Evolutionary conservation across 2,888 invertebrate species (phyloP).

Genomic region (Melipona beecheii): DNA sequence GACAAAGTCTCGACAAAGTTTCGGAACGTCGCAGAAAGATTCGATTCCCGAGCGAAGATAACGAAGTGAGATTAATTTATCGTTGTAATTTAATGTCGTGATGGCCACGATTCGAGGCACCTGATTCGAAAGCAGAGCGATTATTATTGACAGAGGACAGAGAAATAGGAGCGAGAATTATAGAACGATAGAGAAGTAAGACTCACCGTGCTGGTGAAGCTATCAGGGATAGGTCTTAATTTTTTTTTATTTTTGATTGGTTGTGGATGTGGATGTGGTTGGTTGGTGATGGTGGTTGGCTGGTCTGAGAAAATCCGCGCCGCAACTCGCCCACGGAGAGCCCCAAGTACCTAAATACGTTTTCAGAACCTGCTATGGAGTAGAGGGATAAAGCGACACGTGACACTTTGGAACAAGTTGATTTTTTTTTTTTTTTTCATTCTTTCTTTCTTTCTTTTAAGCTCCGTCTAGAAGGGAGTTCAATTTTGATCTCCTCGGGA

Average conservation of each 20-base stretch:
- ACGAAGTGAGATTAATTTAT: background rate
- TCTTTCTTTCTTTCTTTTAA: background rate
- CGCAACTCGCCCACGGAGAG: conserved; percentile 74
- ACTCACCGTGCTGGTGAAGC: conserved; percentile 83
- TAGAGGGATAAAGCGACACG: conserved; percentile 68
- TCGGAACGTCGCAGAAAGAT: background rate
- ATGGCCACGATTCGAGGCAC: conserved; percentile 21
- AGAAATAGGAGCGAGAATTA: conserved; percentile 53
- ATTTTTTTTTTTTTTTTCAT: conserved; percentile 24
- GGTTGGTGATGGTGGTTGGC: conserved; percentile 66
- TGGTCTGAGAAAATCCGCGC: conserved; percentile 78
- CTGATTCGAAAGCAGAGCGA: conserved; percentile 29
- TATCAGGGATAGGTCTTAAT: conserved; percentile 77
- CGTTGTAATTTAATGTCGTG: background rate
- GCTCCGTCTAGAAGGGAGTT: conserved; percentile 27
- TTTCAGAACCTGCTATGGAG: conserved; percentile 73
- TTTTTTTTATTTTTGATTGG: conserved; percentile 61
- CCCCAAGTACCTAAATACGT: conserved; percentile 73
- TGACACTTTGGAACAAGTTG: conserved; percentile 54
- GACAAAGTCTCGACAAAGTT: background rate
- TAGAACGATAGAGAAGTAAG: conserved; percentile 72
- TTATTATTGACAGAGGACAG: conserved; percentile 35
- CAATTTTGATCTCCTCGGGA: conserved; percentile 42
- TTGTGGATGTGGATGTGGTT: conserved; percentile 75
- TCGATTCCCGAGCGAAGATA: background rate